These are phyloP conservation scores for Diplosoma virens DNA, from an alignment of 23 tunicate species.

Conservation along the genomic window DNA sequence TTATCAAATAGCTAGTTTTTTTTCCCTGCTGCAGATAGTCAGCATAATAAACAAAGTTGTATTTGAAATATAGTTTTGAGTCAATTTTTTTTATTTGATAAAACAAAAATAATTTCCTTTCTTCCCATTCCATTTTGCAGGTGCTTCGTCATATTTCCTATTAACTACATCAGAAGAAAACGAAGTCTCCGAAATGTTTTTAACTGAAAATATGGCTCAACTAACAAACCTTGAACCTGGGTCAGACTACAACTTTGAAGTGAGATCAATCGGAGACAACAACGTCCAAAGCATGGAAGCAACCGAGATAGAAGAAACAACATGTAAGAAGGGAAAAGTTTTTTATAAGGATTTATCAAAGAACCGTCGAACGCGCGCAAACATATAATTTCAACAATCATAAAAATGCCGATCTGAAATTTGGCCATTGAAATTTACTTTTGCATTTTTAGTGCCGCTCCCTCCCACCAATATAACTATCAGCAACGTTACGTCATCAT, in stretches of 20 bases:
- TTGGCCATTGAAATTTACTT: no score
- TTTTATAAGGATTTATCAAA: background rate
- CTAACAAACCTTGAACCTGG: slow-evolving; percentile 18
- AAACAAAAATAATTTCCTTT: no score
- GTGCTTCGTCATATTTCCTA: slow-evolving; percentile 29
- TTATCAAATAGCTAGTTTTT: no score
- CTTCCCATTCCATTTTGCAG: no score
- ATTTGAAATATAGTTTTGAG: background rate
- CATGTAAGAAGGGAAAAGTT: background rate
- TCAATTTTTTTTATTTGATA: background rate
- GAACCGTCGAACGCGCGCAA: no score
- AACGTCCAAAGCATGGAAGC: slow-evolving; percentile 4
- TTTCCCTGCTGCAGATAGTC: no score
- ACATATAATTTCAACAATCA: background rate
- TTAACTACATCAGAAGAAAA: background rate
- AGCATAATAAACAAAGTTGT: no score
- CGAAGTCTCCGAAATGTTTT: background rate
- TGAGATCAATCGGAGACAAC: slow-evolving; percentile 37
- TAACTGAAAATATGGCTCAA: background rate
- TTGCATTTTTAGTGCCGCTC: slow-evolving; percentile 41
- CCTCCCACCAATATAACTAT: slow-evolving; percentile 22
- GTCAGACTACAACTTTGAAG: slow-evolving; percentile 1
- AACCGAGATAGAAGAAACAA: background rate
- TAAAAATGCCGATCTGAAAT: no score
- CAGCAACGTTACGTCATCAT: background rate